phyloP scores from a whole-genome alignment of 1,140 invertebrate species.

The Drosophila ohnishii region DNA sequence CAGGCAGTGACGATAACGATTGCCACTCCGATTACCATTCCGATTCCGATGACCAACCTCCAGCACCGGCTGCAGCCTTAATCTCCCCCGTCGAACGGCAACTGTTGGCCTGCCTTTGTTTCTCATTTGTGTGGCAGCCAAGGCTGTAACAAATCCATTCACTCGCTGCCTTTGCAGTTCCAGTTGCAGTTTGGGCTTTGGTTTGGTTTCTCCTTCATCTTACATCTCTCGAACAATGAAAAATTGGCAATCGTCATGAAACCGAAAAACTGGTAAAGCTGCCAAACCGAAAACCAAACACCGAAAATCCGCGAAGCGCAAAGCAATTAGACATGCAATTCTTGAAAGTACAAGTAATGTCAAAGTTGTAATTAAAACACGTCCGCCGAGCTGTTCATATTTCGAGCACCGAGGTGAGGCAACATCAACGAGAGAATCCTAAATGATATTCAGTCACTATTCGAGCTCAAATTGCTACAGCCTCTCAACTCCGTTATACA shows the following conservation, averaged over 20 bases:
- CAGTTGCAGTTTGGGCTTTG: conserved; percentile 40
- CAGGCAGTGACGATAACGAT: conserved; percentile 26
- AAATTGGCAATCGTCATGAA: conserved; percentile 67
- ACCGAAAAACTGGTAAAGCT: conserved; percentile 31
- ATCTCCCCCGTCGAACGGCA: conserved; percentile 5
- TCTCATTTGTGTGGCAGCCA: conserved; percentile 39
- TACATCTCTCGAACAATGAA: conserved; percentile 42
- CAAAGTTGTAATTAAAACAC: conserved; percentile 73
- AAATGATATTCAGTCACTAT: conserved; percentile 6
- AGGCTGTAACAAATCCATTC: conserved; percentile 72
- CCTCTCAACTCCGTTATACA: conserved; percentile 25
- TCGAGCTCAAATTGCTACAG: conserved; percentile 1
- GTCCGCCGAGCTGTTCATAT: conserved; percentile 33
- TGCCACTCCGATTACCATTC: conserved; percentile 21
- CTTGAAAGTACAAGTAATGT: conserved; percentile 72
- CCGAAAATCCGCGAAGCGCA: conserved; percentile 55
- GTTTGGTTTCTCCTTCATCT: conserved; percentile 42
- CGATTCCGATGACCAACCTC: conserved; percentile 38
- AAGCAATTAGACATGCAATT: conserved; percentile 78
- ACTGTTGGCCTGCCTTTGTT: conserved; percentile 28
- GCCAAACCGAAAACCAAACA: conserved; percentile 35
- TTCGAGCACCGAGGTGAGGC: conserved; percentile 3
- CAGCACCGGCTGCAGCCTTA: conserved; percentile 5
- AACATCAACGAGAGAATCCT: conserved; percentile 1
- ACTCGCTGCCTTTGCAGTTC: conserved; percentile 50